Percentiles rank a stretch among this genome's conserved stretches.
Evolutionary conservation across 1,140 invertebrate genomes (phyloP).

Genomic region (Theocolax elegans): DNA sequence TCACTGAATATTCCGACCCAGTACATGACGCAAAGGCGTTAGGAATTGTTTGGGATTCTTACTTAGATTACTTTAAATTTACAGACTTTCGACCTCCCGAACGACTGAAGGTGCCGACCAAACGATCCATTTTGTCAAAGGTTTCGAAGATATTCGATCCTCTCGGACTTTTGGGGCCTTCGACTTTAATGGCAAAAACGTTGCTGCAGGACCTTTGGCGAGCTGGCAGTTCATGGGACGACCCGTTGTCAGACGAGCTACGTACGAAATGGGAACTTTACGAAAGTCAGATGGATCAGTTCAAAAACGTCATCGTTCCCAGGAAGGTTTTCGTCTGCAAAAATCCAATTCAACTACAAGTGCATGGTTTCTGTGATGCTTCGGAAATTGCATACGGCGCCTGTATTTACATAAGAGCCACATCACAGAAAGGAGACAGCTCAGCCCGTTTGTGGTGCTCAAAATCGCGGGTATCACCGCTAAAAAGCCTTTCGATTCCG

Average conservation of each 20-base stretch:
- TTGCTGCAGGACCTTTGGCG: conserved; percentile 39
- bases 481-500: too few species aligned
- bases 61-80: conserved; percentile 24
- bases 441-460: too few species aligned
- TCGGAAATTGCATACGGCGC: conserved; percentile 41
- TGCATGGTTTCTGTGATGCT: conserved; percentile 3
- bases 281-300: neutral
- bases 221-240: conserved; percentile 32
- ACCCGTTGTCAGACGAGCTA: neutral
- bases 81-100: neutral
- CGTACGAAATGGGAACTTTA: neutral
- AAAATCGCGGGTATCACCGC: too few species aligned
- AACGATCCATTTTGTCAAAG: conserved; percentile 34
- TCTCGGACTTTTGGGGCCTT: conserved; percentile 31
- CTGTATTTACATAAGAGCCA: conserved; percentile 39
- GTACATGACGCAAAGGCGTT: conserved; percentile 42
- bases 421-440: too few species aligned
- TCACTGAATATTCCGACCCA: neutral
- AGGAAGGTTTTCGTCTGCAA: neutral
- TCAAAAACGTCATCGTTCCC: neutral
- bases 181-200: conserved; percentile 34
- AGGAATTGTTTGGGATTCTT: conserved; percentile 43
- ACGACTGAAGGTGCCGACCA: neutral
- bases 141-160: conserved; percentile 42
- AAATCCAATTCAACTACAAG: neutral